Evolutionary conservation across 2,888 invertebrate species (phyloP).

Genomic region (Linyphia triangularis): DNA sequence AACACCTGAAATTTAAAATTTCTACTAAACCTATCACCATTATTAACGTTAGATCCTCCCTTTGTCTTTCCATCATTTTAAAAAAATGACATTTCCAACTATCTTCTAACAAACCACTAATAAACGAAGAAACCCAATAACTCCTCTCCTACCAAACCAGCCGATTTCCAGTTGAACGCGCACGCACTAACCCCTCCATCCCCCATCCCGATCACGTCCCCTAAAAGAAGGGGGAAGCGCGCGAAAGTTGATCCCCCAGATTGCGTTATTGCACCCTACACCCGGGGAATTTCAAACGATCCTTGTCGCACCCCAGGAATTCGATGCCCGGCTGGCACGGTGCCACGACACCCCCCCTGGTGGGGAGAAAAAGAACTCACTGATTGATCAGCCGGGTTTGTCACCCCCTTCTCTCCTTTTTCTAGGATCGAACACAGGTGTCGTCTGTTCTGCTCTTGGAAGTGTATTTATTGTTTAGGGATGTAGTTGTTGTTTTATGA

Average conservation of each 20-base stretch:
- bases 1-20: too few species aligned
- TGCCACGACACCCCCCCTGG: neutral
- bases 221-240: neutral
- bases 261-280: neutral
- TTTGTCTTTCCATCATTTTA: too few species aligned
- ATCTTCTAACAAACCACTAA: neutral
- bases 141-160: neutral
- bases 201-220: neutral
- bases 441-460: neutral
- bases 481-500: neutral
- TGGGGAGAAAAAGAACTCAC: neutral
- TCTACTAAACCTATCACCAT: too few species aligned
- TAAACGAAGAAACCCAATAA: neutral
- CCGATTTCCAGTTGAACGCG: neutral
- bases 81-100: too few species aligned
- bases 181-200: too few species aligned
- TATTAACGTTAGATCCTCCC: too few species aligned
- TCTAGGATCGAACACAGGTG: constrained; percentile 10
- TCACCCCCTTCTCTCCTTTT: neutral
- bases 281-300: constrained; percentile 12
- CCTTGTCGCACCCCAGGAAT: neutral
- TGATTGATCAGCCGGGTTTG: constrained; percentile 22
- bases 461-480: neutral
- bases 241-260: neutral
- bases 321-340: neutral